Evolutionary conservation across 2,797 vertebrate genomes (phyloP), one percentile per base, ranked within the genome.

Genomic region (Dendrocincla tyrannina): DNA sequence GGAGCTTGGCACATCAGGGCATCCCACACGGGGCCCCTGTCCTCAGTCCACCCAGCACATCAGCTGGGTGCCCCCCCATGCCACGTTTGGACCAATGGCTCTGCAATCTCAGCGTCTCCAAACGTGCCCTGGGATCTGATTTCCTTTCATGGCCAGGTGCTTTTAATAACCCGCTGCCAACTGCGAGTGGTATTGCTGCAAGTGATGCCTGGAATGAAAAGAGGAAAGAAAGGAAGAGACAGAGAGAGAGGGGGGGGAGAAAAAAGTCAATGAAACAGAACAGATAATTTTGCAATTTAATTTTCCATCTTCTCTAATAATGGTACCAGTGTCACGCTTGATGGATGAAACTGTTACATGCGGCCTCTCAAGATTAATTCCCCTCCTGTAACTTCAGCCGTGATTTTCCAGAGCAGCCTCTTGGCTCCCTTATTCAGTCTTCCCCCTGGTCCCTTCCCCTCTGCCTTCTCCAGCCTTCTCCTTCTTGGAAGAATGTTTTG

Each of bases 341-440:
- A 98, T 98, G 98, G 98, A 98, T 98, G 98, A 97, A 95, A 97
- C 95, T 83, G 95, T 81, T 97, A 83, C 97, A 95, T 91, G 96
- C 24, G 81, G 97, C 97, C 98, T 98, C 98, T 68, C 97, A 97
- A 98, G 98, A 98, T 98, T 98, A 97, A 98, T 98, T 98, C 98
- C 97, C 97, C 98, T 98, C 98, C 97, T 98, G 77, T 97, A 98
- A 98, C 98, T 97, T 97, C 97, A 98, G 95, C 91, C 2, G 19
- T 92, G 85, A 90, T 95, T 96, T 95, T 96, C 95, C 95, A 93
- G 89, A 93, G 91, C 93, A 95, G 83, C 37, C 63, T 92, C 83
- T 92, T 92, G 86, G 78, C 85, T 89, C 87, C 76, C 33, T 93
- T 80, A 39, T 75, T 80, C 86, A 68, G 17, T 16, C 75, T 90